These are phyloP conservation scores for Paracyprichromis sp. DNA, from an alignment of 2,113 vertebrate species.

Conservation along the genomic window DNA sequence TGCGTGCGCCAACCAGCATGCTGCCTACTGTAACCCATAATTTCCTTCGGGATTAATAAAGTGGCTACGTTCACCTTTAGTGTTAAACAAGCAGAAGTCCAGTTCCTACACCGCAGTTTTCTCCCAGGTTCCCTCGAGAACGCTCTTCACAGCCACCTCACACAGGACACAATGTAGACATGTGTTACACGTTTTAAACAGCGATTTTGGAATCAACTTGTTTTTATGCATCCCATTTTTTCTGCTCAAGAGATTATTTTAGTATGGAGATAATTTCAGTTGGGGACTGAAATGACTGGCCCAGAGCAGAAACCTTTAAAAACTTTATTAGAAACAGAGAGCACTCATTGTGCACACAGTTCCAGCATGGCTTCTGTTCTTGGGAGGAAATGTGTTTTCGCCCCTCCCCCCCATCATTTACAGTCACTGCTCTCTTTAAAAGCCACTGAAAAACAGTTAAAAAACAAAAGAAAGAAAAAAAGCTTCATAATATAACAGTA, in stretches of 20 bases:
- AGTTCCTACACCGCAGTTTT: background rate
- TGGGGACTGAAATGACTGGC: background rate
- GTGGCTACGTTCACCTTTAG: background rate
- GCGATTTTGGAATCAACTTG: background rate
- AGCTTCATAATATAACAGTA: slow-evolving; percentile 72
- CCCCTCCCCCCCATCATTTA: slow-evolving; percentile 7
- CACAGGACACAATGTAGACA: background rate
- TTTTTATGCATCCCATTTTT: background rate
- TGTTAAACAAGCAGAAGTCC: background rate
- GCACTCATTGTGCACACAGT: slow-evolving; percentile 81
- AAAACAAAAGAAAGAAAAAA: slow-evolving; percentile 63
- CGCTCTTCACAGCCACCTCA: background rate
- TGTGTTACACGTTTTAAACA: background rate
- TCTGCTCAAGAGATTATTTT: background rate
- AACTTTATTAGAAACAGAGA: slow-evolving; percentile 91
- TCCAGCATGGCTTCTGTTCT: slow-evolving; percentile 72
- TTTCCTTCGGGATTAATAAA: background rate
- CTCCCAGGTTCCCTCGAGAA: background rate
- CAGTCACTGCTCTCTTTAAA: slow-evolving; percentile 44
- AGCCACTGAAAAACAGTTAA: slow-evolving; percentile 57
- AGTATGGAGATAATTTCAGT: background rate
- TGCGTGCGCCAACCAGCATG: background rate
- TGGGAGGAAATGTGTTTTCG: slow-evolving; percentile 19
- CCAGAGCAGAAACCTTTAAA: slow-evolving; percentile 67
- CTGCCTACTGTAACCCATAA: background rate